Evolutionary conservation across 2,888 invertebrate species (phyloP).

Genomic region (Tholera decimalis): DNA sequence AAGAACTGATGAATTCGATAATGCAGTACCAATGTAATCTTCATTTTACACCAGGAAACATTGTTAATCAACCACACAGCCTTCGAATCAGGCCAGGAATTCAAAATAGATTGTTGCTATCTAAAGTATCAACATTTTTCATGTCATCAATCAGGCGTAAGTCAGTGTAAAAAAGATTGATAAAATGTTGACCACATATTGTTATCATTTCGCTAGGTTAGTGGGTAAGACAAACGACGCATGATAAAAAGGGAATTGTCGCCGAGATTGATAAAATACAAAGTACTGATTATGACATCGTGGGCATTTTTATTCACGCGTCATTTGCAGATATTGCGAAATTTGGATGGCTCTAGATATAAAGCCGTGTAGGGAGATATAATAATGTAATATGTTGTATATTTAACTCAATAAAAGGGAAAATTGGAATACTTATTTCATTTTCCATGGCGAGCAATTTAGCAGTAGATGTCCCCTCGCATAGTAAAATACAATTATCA

Average conservation of each 20-base stretch:
- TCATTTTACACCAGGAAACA: slow-evolving; percentile 19
- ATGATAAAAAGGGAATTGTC: slow-evolving; percentile 49
- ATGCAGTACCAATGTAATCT: slow-evolving; percentile 12
- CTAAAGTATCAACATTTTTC: slow-evolving; percentile 52
- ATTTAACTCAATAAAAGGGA: slow-evolving; percentile 10
- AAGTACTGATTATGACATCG: slow-evolving; percentile 44
- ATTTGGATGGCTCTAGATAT: neutral
- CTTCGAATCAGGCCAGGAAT: slow-evolving; percentile 41
- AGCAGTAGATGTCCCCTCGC: slow-evolving; percentile 8
- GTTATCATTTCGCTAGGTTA: slow-evolving; percentile 83
- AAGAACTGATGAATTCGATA: neutral
- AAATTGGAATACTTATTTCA: slow-evolving; percentile 14
- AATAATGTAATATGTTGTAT: neutral
- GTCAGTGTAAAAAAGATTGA: slow-evolving; percentile 57
- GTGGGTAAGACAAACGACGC: slow-evolving; percentile 78
- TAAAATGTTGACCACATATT: slow-evolving; percentile 49
- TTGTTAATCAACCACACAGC: slow-evolving; percentile 28
- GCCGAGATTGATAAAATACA: slow-evolving; percentile 58
- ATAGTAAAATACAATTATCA: slow-evolving; percentile 1
- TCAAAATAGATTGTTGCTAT: slow-evolving; percentile 44
- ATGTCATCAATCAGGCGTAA: slow-evolving; percentile 81
- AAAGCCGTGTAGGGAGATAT: neutral
- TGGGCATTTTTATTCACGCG: slow-evolving; percentile 6
- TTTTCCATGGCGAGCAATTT: slow-evolving; percentile 8
- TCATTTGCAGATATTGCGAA: slow-evolving; percentile 16